Evolutionary conservation across 2,113 vertebrate genomes (phyloP).

Genomic region (Notothenia rossii): DNA sequence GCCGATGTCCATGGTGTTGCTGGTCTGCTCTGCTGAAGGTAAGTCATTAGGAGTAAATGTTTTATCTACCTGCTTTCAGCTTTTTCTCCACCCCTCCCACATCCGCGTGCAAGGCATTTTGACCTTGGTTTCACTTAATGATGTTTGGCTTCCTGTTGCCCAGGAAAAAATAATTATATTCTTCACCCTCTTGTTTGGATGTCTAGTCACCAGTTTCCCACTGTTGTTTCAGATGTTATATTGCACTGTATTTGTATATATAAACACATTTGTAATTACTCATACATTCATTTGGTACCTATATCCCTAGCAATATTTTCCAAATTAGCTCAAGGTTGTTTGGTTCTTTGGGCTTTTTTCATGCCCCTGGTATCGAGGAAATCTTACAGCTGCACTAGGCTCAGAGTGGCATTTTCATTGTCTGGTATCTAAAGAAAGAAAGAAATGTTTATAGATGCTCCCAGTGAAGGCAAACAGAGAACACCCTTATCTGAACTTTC

Average conservation of each 20-base stretch:
- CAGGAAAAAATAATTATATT: slow-evolving; percentile 32
- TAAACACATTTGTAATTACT: slow-evolving; percentile 13
- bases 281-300: background rate
- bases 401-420: background rate
- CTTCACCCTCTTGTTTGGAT: slow-evolving; percentile 17
- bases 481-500: slow-evolving; percentile 75
- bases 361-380: background rate
- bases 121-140: slow-evolving; percentile 57
- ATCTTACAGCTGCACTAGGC: background rate
- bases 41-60: slow-evolving; percentile 62
- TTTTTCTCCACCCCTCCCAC: slow-evolving; percentile 39
- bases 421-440: slow-evolving; percentile 16
- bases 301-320: background rate
- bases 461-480: slow-evolving; percentile 13
- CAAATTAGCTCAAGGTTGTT: background rate
- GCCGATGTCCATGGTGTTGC: slow-evolving; percentile 80
- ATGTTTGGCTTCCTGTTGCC: slow-evolving; percentile 44
- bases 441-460: background rate
- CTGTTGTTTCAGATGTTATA: background rate
- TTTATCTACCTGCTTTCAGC: slow-evolving; percentile 62
- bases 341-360: background rate
- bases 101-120: slow-evolving; percentile 22
- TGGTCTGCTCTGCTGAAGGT: slow-evolving; percentile 63
- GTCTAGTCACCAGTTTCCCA: slow-evolving; percentile 3
- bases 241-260: slow-evolving; percentile 6